phyloP scores from a whole-genome alignment of 2,888 invertebrate species.

The Chalcosyrphus nemorum region DNA sequence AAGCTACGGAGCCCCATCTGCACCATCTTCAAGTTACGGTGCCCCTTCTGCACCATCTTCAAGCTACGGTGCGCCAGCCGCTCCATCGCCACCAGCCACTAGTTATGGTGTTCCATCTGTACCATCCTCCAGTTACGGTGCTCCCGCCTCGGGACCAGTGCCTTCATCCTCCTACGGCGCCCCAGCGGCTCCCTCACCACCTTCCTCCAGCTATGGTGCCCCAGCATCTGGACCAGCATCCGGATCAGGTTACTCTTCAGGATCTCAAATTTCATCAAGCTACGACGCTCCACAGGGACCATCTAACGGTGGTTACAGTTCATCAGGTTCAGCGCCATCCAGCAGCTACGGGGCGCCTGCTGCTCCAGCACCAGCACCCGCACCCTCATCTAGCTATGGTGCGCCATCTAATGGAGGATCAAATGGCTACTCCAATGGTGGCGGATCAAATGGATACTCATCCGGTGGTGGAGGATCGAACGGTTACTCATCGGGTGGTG shows the following conservation, averaged over 20 bases:
- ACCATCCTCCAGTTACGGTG: constrained; percentile 82
- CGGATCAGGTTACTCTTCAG: constrained; percentile 37
- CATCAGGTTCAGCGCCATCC: constrained; percentile 21
- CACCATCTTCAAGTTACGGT: constrained; percentile 82
- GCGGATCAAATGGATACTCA: neutral
- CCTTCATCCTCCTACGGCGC: constrained; percentile 76
- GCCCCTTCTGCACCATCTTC: constrained; percentile 80
- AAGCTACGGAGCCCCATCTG: constrained; percentile 80
- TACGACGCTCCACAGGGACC: constrained; percentile 53
- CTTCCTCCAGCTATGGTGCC: constrained; percentile 82
- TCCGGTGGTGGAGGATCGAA: neutral
- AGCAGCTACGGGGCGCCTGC: constrained; percentile 79
- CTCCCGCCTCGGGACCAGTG: constrained; percentile 79
- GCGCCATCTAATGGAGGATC: constrained; percentile 77
- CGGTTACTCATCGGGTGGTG: constrained; percentile 2
- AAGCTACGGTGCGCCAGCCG: constrained; percentile 77
- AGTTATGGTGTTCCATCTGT: constrained; percentile 82
- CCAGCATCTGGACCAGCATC: constrained; percentile 75
- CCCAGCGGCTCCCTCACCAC: constrained; percentile 78
- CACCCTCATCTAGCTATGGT: constrained; percentile 82
- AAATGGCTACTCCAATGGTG: too few relatives aligned
- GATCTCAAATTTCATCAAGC: constrained; percentile 80
- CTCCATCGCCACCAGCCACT: constrained; percentile 78
- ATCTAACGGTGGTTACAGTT: constrained; percentile 72
- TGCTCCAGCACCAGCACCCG: constrained; percentile 73